A percentile compares a stretch with the other conserved stretches of the same genome.
Conservation (phyloP, 2,797 vertebrate species). For the Enoplosus armatus region DNA sequence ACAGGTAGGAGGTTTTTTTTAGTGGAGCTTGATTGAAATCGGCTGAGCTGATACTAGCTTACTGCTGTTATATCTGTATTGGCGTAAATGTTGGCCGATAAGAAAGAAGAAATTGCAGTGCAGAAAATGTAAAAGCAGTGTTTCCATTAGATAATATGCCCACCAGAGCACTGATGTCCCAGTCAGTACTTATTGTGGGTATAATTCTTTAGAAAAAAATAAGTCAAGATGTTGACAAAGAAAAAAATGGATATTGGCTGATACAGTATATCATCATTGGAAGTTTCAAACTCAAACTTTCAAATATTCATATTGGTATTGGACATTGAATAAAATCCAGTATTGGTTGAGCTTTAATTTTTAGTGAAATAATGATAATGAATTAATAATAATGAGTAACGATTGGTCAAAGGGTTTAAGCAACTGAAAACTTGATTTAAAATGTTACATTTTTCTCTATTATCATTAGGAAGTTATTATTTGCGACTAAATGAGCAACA, state of each 20-base stretch:
- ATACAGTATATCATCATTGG: neutral
- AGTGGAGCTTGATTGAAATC: too few relatives aligned
- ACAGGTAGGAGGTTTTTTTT: conserved; percentile 85
- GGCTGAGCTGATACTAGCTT: neutral
- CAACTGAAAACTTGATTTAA: neutral
- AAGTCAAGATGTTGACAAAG: neutral
- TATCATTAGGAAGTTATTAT: neutral
- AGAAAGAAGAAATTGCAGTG: neutral
- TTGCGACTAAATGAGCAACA: neutral
- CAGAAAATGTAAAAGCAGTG: neutral
- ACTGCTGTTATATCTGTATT: neutral
- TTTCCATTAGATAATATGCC: neutral
- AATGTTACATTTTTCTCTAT: neutral
- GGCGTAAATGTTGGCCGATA: neutral
- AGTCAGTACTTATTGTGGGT: neutral
- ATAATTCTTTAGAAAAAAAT: neutral
- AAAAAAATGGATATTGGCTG: neutral
- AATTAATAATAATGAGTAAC: too few relatives aligned
- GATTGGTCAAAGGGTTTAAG: neutral
- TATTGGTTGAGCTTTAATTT: neutral
- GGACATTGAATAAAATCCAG: neutral
- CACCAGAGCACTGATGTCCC: neutral
- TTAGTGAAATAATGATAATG: too few relatives aligned
- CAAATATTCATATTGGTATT: neutral
- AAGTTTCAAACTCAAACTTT: neutral